Evolutionary conservation across 2,888 invertebrate species (phyloP), one percentile per base, ranked within the genome.

Genomic region (Diloba caeruleocephala): DNA sequence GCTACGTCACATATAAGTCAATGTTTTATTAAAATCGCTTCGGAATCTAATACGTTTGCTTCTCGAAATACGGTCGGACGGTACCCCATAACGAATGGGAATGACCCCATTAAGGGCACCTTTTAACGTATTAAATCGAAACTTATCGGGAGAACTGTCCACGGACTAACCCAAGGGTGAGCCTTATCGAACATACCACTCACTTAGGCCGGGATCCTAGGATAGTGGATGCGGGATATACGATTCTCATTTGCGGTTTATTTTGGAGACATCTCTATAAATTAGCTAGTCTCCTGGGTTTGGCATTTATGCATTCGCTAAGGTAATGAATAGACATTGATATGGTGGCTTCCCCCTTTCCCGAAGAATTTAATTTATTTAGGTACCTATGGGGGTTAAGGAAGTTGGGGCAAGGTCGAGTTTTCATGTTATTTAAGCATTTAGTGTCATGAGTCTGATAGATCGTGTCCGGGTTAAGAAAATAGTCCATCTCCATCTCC

Each of bases 101-200:
- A 90, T 81, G 89, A 84, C 87, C 87, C 85, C 84, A 91, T 92
- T 92, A 90, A 82, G 78, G 88, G 87, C 86, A 90, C 92, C 92
- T 92, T 93, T 93, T 91, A 90, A 90, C 87, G 90, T 91, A 90
- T 89, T 92, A 92, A 91, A 90, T 89, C 86, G 87, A 76, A 82
- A 87, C 85, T 90, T 90, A 89, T 89, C 88, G 83, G 77, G 74
- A 80, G 78, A 78, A 81, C 86, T 86, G 87, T 85, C 87, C 83
- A 58, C 86, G 76, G 78, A 63, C 81, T 87, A 82, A 85, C 88
- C 88, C 83, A 56, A 66, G 77, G 84, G 78, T 76, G 66, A 70
- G 74, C 45, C 82, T 87, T 87, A 87, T 88, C 85, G 70, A 62
- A 74, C 82, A 81, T 78, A 83, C 88, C 90, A 90, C 89, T 91